These are phyloP conservation scores for Anorthoa munda DNA, from an alignment of 2,888 invertebrate species.

Conservation along the genomic window DNA sequence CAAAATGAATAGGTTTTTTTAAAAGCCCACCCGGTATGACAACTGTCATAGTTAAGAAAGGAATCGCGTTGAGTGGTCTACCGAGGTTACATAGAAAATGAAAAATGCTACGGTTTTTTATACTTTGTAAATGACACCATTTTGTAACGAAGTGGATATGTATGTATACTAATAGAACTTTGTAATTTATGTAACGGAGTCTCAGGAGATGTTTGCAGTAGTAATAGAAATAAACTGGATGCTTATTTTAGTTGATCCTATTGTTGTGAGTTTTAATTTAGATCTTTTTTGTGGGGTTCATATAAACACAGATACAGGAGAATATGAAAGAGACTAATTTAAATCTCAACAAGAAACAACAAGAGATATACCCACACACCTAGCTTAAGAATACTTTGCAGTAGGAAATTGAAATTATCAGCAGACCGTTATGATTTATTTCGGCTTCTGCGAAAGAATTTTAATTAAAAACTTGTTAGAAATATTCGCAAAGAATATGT, in stretches of 20 bases:
- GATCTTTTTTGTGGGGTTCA: background rate
- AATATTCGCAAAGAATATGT: slow-evolving; percentile 86
- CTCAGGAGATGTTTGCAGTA: slow-evolving; percentile 8
- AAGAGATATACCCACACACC: slow-evolving; percentile 33
- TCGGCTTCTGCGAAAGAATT: slow-evolving; percentile 82
- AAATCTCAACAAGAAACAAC: slow-evolving; percentile 36
- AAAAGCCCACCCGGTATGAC: slow-evolving; percentile 82
- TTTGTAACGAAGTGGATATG: slow-evolving; percentile 62
- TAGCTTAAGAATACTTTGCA: slow-evolving; percentile 67
- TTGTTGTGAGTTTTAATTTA: background rate
- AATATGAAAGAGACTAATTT: slow-evolving; percentile 33
- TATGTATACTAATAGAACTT: slow-evolving; percentile 69
- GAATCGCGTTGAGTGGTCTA: slow-evolving; percentile 83
- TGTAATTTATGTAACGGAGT: slow-evolving; percentile 47
- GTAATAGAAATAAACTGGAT: slow-evolving; percentile 14
- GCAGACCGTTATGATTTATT: slow-evolving; percentile 79
- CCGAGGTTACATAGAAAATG: slow-evolving; percentile 71
- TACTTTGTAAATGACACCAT: slow-evolving; percentile 51
- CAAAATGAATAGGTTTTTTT: slow-evolving; percentile 88
- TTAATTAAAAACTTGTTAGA: slow-evolving; percentile 87
- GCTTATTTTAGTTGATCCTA: slow-evolving; percentile 5
- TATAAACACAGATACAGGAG: background rate
- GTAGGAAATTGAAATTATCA: slow-evolving; percentile 82
- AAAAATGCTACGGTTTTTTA: slow-evolving; percentile 62
- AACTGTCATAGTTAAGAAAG: slow-evolving; percentile 88